These are phyloP conservation scores for Perca schrenkii DNA, from an alignment of 2,113 vertebrate species.

Conservation along the genomic window DNA sequence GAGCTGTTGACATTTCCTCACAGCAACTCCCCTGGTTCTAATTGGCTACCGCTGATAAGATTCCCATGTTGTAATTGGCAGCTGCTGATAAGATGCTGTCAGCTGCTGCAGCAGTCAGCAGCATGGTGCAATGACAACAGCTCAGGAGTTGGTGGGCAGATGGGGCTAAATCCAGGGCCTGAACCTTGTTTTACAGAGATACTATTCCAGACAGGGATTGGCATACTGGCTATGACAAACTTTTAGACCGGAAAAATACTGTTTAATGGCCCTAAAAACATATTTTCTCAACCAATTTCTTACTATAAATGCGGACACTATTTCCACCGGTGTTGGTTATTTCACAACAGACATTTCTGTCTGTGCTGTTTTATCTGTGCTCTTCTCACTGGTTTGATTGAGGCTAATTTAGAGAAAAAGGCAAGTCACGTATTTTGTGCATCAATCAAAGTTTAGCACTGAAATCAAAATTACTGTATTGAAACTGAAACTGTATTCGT, in stretches of 20 bases:
- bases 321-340: background rate
- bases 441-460: background rate
- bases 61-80: conserved; percentile 82
- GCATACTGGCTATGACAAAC: conserved; percentile 1
- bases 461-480: background rate
- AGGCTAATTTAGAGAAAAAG: background rate
- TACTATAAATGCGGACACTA: background rate
- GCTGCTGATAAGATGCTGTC: conserved; percentile 82
- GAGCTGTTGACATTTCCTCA: conserved; percentile 83
- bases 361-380: conserved; percentile 10
- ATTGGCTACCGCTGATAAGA: conserved; percentile 84
- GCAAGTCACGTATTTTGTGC: background rate
- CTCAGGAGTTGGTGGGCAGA: conserved; percentile 58
- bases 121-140: conserved; percentile 65
- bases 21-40: conserved; percentile 76
- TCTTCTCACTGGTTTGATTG: background rate
- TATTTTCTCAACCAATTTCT: background rate
- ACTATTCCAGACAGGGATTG: conserved; percentile 27
- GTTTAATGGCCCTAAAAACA: background rate
- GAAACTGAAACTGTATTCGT: background rate
- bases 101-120: conserved; percentile 60
- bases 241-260: background rate
- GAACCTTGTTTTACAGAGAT: conserved; percentile 54
- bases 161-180: conserved; percentile 60
- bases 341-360: background rate